Evolutionary conservation across 2,797 vertebrate genomes (phyloP), one percentile per base, ranked within the genome.

Genomic region (Squalus acanthias): DNA sequence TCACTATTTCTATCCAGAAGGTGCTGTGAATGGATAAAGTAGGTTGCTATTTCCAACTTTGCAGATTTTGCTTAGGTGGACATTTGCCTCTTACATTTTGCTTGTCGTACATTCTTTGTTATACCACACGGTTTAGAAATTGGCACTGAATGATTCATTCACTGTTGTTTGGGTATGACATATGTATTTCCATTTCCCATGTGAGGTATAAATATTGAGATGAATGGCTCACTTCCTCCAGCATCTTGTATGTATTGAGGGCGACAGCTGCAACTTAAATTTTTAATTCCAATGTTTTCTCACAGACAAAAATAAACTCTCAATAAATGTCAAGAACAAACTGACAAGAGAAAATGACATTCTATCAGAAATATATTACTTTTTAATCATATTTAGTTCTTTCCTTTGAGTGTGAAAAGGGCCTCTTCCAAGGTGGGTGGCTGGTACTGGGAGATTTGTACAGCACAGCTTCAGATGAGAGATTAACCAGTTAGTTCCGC

Each of bases 111-210:
- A 65, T 5, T 63, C 26, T 46, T 63, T 93, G 20, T 3, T 67
- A 22, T 67, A 67, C 39, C 17, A 24, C 63, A 24, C 33, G 10
- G 7, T 46, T 67, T 10, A 39, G n/a, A 67, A 33, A 93, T 93
- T 93, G 63, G 91, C 63, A 93, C 63, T 93, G 63, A 93, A 93
- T 93, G 91, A 93, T 67, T 93, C 91, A 67, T 93, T 93, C 91
- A 39, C 33, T 93, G 91, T 93, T 39, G 33, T 93, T 93, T 67
- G 60, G 60, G 29, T 65, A 65, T 92, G 89, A 92, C 57, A 92
- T 92, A 65, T 63, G n/a, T 93, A 93, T 93, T 93, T 93, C n/a
- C 63, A 67, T 67, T 93, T 93, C 91, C 91, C 91, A 67, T 24
- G 91, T 93, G 63, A 92, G 60, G 91, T 9, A 39, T 93, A 57